Evolutionary conservation across 2,113 vertebrate genomes (phyloP).

Genomic region (Myotis yumanensis): DNA sequence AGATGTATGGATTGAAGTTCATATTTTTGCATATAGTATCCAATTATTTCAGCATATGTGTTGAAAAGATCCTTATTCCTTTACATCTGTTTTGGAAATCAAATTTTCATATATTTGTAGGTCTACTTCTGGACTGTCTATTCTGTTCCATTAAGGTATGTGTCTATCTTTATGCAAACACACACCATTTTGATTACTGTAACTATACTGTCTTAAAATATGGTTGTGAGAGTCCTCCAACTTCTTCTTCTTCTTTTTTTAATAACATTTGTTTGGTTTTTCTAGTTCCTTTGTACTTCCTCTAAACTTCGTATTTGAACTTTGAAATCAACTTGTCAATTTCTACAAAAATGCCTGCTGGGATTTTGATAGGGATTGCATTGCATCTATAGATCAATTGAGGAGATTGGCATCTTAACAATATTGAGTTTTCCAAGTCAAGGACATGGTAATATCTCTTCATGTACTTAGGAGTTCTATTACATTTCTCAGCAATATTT

Average conservation of each 20-base stretch:
- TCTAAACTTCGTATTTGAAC: background rate
- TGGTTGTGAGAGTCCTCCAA: background rate
- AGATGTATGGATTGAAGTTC: background rate
- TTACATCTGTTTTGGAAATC: background rate
- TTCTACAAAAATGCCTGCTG: background rate
- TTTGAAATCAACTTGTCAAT: background rate
- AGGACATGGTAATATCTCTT: background rate
- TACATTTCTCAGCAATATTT: background rate
- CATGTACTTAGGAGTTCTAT: background rate
- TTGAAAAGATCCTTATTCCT: background rate
- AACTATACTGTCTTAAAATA: background rate
- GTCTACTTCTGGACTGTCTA: background rate
- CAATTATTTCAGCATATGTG: background rate
- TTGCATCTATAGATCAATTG: background rate
- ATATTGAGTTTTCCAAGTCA: background rate
- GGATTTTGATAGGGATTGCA: background rate
- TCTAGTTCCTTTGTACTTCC: background rate
- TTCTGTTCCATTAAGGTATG: background rate
- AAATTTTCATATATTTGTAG: background rate
- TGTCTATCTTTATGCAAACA: background rate
- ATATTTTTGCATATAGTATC: background rate
- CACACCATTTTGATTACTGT: background rate
- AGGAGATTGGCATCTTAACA: background rate
- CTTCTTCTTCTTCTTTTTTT: background rate
- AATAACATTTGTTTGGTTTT: background rate